These are phyloP conservation scores for Spodoptera littoralis DNA, from an alignment of 2,888 invertebrate species.

Conservation along the genomic window DNA sequence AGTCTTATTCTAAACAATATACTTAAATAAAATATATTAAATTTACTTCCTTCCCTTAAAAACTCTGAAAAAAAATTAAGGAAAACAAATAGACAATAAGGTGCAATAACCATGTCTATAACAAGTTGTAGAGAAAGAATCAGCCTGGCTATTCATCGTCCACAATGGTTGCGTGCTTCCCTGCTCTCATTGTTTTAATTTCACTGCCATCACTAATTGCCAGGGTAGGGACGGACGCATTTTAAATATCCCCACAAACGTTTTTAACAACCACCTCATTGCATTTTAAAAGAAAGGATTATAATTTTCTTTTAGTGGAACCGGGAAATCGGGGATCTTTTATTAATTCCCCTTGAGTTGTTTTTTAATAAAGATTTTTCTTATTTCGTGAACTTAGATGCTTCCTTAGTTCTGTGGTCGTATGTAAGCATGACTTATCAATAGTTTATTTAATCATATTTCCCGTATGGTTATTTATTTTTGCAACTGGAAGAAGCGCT, in stretches of 20 bases:
- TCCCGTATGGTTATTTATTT: too few species aligned
- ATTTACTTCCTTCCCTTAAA: background rate
- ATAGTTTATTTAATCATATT: too few species aligned
- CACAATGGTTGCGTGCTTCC: slow-evolving; percentile 69
- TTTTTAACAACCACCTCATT: slow-evolving; percentile 88
- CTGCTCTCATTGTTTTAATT: slow-evolving; percentile 84
- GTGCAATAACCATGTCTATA: slow-evolving; percentile 54
- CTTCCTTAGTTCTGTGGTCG: too few species aligned
- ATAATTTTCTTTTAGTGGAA: slow-evolving; percentile 83
- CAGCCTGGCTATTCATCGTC: slow-evolving; percentile 65
- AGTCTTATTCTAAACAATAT: too few species aligned
- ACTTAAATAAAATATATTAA: too few species aligned
- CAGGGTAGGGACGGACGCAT: slow-evolving; percentile 74
- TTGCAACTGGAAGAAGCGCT: too few species aligned
- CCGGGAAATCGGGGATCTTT: slow-evolving; percentile 71
- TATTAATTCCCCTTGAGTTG: slow-evolving; percentile 80
- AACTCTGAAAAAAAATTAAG: slow-evolving; percentile 11
- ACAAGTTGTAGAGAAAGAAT: slow-evolving; percentile 52
- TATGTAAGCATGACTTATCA: too few species aligned
- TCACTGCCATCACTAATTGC: slow-evolving; percentile 86
- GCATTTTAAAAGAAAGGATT: slow-evolving; percentile 89
- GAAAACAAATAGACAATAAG: slow-evolving; percentile 52
- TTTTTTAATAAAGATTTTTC: slow-evolving; percentile 47
- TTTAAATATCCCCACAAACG: slow-evolving; percentile 86
- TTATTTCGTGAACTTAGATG: too few species aligned